These are phyloP conservation scores for Myathropa florea DNA, from an alignment of 2,888 invertebrate genomes.

Conservation along the genomic window DNA sequence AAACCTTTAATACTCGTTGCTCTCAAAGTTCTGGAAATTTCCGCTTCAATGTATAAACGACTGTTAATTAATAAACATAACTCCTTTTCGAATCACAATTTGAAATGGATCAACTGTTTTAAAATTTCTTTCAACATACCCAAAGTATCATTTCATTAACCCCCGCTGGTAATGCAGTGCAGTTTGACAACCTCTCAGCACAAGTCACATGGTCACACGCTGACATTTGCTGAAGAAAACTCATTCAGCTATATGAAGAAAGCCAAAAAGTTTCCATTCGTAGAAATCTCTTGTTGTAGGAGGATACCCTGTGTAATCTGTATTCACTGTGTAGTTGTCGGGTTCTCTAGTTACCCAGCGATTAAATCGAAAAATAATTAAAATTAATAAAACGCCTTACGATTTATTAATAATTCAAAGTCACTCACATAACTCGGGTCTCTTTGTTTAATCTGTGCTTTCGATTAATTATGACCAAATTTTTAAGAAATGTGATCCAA, in stretches of 20 bases:
- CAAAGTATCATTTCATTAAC: neutral
- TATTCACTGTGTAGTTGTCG: constrained; percentile 43
- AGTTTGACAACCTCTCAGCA: constrained; percentile 25
- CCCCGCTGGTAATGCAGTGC: constrained; percentile 23
- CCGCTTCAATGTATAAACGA: too few species aligned
- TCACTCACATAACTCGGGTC: neutral
- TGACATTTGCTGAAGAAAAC: constrained; percentile 58
- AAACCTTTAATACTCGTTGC: too few species aligned
- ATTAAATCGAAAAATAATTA: constrained; percentile 39
- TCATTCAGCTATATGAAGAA: constrained; percentile 49
- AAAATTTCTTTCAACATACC: neutral
- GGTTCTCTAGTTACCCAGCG: constrained; percentile 44
- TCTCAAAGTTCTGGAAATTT: too few species aligned
- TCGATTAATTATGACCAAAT: neutral
- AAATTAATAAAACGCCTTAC: neutral
- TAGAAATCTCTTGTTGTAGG: constrained; percentile 31
- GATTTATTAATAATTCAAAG: neutral
- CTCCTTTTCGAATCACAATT: too few species aligned
- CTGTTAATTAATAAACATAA: neutral
- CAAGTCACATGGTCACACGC: constrained; percentile 58
- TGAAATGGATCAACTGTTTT: neutral
- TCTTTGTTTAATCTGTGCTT: neutral
- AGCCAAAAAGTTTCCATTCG: constrained; percentile 29
- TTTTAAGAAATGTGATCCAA: constrained; percentile 25
- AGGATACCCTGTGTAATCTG: neutral